Base-by-base conservation (phyloP, 2,797 vertebrate species). In the Enteromius fasciolatus region DNA sequence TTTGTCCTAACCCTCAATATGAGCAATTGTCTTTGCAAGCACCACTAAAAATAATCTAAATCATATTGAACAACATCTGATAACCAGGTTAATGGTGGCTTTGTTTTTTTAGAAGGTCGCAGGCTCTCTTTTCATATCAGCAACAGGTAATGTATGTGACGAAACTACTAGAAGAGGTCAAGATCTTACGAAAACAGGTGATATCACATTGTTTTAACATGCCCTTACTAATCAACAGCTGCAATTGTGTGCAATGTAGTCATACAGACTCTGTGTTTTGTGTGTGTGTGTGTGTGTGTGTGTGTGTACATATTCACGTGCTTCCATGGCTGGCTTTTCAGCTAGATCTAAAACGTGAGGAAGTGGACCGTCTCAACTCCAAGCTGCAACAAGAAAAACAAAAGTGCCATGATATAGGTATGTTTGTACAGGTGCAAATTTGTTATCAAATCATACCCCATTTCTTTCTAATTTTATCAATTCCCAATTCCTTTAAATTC, bases 111-210 rank as follows among this genome's bases (percentile, higher is more conserved):
- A 85, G 87, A 67, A 82, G 61, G 72, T 54, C 33, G n/a, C 76
- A 63, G 50, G 76, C 82, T 63, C 69, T 84, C 52, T 50, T 11
- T 63, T 39, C 64, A n/a, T 83, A 78, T 61, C 68, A 78, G 67
- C 59, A 66, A 25, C 69, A 67, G 61, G 20, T 78, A n/a, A 48
- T 86, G 36, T 83, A 64, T 68, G 70, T 87, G 63, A 68, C 36
- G 46, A 82, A 76, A 28, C 76, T 88, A 48, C 84, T 85, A 18
- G 78, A 41, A 50, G 84, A 89, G 68, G 83, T 87, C 59, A 85
- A 72, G 74, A 81, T 69, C 18, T 83, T 85, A 48, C 83, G 68
- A 39, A 39, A 61, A 78, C 81, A 89, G 86, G 86, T 88, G 73
- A 80, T 68, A 17, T 20, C 77, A 73, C 8, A 63, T 72, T 10